These are phyloP conservation scores for Gobio occitaniae DNA, from an alignment of 2,797 vertebrate species.

Conservation along the genomic window DNA sequence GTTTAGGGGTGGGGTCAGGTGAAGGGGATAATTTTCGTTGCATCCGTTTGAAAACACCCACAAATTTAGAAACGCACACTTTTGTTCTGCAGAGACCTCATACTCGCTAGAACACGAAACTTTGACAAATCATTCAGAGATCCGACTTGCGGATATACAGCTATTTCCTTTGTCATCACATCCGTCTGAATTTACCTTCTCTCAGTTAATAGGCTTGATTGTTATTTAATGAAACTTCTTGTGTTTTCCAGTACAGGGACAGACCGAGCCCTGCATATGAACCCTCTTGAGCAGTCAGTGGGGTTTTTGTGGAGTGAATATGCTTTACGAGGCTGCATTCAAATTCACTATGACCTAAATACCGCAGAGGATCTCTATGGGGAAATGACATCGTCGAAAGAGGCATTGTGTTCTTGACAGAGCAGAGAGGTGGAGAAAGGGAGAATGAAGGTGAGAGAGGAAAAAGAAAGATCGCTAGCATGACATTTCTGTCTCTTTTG, in stretches of 20 bases:
- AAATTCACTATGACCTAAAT: constrained; percentile 51
- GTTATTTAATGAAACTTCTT: constrained; percentile 31
- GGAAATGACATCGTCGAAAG: constrained; percentile 25
- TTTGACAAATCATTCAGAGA: not conserved
- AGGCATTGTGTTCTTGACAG: constrained; percentile 40
- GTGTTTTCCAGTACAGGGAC: constrained; percentile 22
- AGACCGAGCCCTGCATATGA: constrained; percentile 20
- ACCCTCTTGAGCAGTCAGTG: constrained; percentile 32
- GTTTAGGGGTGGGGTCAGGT: no score
- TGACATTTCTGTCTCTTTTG: constrained; percentile 54
- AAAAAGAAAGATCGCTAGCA: constrained; percentile 21
- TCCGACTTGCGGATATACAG: not conserved
- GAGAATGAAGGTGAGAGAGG: constrained; percentile 33
- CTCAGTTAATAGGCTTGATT: constrained; percentile 28
- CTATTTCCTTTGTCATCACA: constrained; percentile 7
- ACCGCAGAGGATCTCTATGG: constrained; percentile 22
- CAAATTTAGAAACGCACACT: no score
- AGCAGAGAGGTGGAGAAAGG: constrained; percentile 12
- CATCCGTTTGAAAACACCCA: no score
- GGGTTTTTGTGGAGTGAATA: constrained; percentile 31
- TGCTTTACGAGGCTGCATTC: constrained; percentile 36
- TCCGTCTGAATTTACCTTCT: not conserved
- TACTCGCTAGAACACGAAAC: not conserved
- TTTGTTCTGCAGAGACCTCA: no score
- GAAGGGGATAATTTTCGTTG: no score